Evolutionary conservation across 2,113 vertebrate genomes (phyloP), one percentile per base, ranked within the genome.

Genomic region (Lynx canadensis): DNA sequence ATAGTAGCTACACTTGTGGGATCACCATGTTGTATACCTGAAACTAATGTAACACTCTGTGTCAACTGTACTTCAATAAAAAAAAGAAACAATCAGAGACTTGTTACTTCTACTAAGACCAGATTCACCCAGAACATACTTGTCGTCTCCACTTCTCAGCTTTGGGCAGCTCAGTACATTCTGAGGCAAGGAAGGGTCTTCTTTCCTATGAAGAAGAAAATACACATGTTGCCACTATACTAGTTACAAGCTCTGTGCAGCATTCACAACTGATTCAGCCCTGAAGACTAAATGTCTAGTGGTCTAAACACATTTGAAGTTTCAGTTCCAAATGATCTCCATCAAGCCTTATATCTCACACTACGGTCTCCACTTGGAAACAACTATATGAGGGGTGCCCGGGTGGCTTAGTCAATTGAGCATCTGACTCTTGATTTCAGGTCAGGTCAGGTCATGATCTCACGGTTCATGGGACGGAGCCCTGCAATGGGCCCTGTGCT

Each of bases 61-160:
- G 27, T 45, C 73, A 29, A 45, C 41, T 76, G 45, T 2, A 29
- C 73, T 29, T 76, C 73, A 76, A 45, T 16, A 16, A 23, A 76
- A 76, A 76, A 76, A 91, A 60, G 38, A 89, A 92, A 18, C 7
- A 57, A 38, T 55, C 60, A 78, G 45, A 93, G 33, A 31, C 60
- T 31, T 78, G 15, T 23, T 52, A 69, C 31, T 71, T 68, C n/a
- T 41, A 18, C 12, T 4, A 65, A 55, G 57, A 60, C n/a, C 3
- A 52, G 31, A 81, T 68, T 83, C 9, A 4, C 2, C 48, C n/a
- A 69, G 0, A 92, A 80, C 57, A 18, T 95, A 99, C 99, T 99
- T 99, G 99, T 55, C 99, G 97, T 91, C 99, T 99, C 99, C 99
- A 99, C 36, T 99, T 99, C 98, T 99, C 99, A 15, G 99, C 99